phyloP scores from a whole-genome alignment of 2,797 vertebrate genomes.

The Halcyon leucocephala region DNA sequence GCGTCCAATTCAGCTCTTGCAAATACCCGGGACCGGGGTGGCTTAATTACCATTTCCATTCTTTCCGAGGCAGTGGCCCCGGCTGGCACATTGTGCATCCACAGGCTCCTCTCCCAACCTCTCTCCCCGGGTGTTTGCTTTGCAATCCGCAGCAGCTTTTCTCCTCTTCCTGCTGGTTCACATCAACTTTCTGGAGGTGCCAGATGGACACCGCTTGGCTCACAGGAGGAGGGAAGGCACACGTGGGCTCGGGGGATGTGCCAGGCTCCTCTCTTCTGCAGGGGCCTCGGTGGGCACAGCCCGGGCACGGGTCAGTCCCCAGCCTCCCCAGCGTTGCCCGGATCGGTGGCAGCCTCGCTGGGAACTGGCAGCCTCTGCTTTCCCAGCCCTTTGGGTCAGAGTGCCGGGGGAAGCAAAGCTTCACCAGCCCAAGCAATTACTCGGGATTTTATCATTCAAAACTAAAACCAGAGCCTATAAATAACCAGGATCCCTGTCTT shows the following conservation, averaged over 20 bases:
- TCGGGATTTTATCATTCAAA: slow-evolving; percentile 30
- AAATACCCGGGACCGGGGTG: neutral
- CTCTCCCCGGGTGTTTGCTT: neutral
- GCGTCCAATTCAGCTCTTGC: neutral
- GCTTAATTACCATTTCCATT: neutral
- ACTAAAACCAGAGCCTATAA: slow-evolving; percentile 25
- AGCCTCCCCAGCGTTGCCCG: neutral
- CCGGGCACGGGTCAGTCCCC: fast-evolving
- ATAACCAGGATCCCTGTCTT: slow-evolving; percentile 46
- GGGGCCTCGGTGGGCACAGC: too few species aligned
- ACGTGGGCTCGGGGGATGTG: fast-evolving
- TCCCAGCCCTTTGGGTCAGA: neutral
- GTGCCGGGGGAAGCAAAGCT: neutral
- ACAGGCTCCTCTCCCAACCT: neutral
- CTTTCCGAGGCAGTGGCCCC: neutral
- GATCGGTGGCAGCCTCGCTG: neutral
- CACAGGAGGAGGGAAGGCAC: fast-evolving
- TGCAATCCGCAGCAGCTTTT: neutral
- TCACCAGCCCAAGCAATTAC: slow-evolving; percentile 6
- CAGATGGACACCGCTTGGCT: fast-evolving
- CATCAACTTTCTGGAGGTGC: neutral
- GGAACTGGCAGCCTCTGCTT: slow-evolving; percentile 30
- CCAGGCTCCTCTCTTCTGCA: neutral
- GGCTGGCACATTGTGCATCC: fast-evolving
- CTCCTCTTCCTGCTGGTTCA: neutral